Evolutionary conservation across 2,113 vertebrate genomes (phyloP), one percentile per base, ranked within the genome.

Genomic region (Mormoops blainvillei): DNA sequence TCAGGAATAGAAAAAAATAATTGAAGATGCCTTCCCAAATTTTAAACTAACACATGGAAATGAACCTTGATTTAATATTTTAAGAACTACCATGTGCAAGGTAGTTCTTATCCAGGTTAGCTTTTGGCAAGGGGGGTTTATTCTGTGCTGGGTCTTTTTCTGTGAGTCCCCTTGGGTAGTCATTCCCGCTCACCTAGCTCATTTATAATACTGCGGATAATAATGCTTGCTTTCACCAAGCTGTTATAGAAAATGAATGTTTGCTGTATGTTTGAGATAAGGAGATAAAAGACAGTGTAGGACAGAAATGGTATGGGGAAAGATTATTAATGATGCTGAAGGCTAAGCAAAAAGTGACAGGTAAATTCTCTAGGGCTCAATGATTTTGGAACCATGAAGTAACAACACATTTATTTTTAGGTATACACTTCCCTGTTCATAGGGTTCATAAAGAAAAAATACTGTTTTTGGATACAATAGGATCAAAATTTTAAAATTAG

Each of bases 321-420:
- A 92, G 14, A n/a, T 83, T 94, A 86, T 83, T 91, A 92, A 89
- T 81, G 71, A 95, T 89, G 50, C 20, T 76, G 20, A 82, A 77
- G 67, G 70, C 43, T 92, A 65, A 71, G 19, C 13, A 22, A 16
- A 96, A 26, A 84, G 18, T 33, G 45, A 61, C 6, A n/a, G 33
- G 33, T 16, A 81, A 61, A 94, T 70, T 91, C 54, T 85, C 31
- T 71, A 78, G n/a, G 18, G 38, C n/a, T 87, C 33, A 78, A 14
- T 93, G 19, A 36, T 28, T 91, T 84, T 80, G 36, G 14, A 52
- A 26, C 78, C 2, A 70, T 48, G 18, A 9, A 67, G 4, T 7
- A 89, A 70, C 7, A 41, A 58, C 26, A 41, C n/a, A 65, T 41
- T 91, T 67, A 61, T 80, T 87, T 80, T 45, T 65, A 73, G 41